Base-by-base conservation (phyloP, 2,888 invertebrate species). In the Microdon myrmicae region DNA sequence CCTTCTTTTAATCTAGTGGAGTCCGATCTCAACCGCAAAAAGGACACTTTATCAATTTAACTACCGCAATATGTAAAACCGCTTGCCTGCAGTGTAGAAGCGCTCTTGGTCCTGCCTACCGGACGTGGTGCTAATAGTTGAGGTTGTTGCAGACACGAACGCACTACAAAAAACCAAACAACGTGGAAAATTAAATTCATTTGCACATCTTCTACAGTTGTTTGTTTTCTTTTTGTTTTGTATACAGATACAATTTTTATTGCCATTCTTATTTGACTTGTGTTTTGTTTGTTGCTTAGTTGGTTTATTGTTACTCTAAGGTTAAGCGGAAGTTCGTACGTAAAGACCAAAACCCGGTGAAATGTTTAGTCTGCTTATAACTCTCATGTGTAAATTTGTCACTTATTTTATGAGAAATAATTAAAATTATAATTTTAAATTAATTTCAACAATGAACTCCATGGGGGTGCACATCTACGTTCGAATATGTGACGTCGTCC, bases 41-140 rank as follows among this genome's bases (percentile, higher is more conserved):
- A 64, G 64, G 64, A 64, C 64, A 58, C 64, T 64, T 64, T 58
- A 64, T 64, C 58, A 58, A 53, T 58, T 64, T 64, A 58, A 64
- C 51, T 64, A 51, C 64, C 64, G 64, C 64, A 64, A 56, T 64
- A 64, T 64, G 64, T 64, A 64, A 64, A 64, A 47, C 12, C 47
- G 51, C 53, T 58, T 56, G 56, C 41, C 55, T 58, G 64, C 64
- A 64, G 58, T 56, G 32, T 49, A 28, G 7, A 32, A 23, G 32
- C n/a, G n/a, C 38, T 31, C 43, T 48, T 17, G 38, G 43, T 17
- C 7, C n/a, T 32, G 9, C 4, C 26, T 16, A 19, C 22, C 32
- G 23, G 32, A 19, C 16, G 8, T 25, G 32, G 48, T 35, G n/a
- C n/a, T n/a, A n/a, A n/a, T n/a, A 34, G 44, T 29, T 51, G 61